Evolutionary conservation across 2,113 vertebrate species (phyloP), one percentile per base, ranked within the genome.

Genomic region (Myocastor coypus): DNA sequence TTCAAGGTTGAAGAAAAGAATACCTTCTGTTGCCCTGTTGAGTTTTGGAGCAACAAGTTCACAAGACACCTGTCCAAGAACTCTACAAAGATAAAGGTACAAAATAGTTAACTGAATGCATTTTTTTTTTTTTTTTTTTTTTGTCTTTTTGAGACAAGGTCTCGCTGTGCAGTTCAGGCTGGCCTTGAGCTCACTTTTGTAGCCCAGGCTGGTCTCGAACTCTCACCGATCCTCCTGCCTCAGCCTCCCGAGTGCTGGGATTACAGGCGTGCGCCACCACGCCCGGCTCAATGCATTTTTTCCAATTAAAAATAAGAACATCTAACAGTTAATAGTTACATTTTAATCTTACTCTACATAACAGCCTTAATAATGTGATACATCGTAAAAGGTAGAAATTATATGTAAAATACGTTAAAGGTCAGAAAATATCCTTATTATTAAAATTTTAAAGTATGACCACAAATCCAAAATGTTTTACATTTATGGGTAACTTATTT

Each of bases 41-140:
- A 98, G 99, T 98, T 99, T 99, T 7, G 99, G 99, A 92, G 98
- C 92, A 82, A 99, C 99, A 84, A 99, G 98, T 89, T 99, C 99
- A 98, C 99, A 99, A 0, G 99, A 99, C 69, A 99, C 99, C 97
- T 99, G 99, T 14, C 99, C 99, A 97, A 99, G 99, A 93, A 99
- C 99, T 98, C 99, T 99, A 98, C 19, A 90, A 91, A 96, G 59
- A 87, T 59, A 96, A 75, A 98, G 84, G 42, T n/a, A 64, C 30
- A 92, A 61, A 46, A 46, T 1, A 0, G 0, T 12, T 3, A 64
- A 55, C 24, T 24, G 80, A 63, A 85, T 83, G 55, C 2, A 63
- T 34, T 77, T 95, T 92, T 97, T 71, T 78, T n/a, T n/a, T n/a
- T n/a, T n/a, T n/a, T n/a, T n/a, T n/a, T n/a, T n/a, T n/a, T n/a